Conservation (phyloP, 2,113 vertebrate species). For the Platysteira castanea region DNA sequence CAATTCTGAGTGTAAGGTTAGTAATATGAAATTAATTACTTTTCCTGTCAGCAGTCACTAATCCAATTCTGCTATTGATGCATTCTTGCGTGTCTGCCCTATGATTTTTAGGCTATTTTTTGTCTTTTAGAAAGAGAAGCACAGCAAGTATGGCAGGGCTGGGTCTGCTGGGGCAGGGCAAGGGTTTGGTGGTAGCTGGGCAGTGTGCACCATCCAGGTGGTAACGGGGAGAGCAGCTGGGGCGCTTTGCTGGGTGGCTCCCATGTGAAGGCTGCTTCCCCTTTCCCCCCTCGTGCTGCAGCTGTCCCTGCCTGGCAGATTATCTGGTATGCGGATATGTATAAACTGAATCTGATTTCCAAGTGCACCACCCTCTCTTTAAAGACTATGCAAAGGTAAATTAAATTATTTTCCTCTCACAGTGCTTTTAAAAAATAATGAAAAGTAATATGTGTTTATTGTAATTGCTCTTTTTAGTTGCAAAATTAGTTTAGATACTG, state of each 20-base stretch:
- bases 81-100: background rate
- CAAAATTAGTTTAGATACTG: background rate
- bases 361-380: background rate
- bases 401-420: background rate
- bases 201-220: background rate
- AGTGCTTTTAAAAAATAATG: background rate
- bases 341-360: background rate
- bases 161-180: background rate
- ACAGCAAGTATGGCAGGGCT: rapidly evolving
- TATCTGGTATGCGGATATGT: background rate
- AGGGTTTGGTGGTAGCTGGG: background rate
- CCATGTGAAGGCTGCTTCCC: background rate
- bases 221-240: background rate
- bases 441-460: background rate
- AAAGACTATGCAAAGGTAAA: background rate
- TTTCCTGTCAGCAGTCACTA: background rate
- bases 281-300: background rate
- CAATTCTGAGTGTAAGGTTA: background rate
- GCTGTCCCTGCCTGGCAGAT: background rate
- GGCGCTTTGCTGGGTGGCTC: background rate
- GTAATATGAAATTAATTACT: constrained; percentile 4
- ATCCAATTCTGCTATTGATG: background rate
- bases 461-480: background rate
- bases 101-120: background rate
- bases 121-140: background rate